Base-by-base conservation (phyloP, 2,797 vertebrate species). In the Benthosema pterotum region DNA sequence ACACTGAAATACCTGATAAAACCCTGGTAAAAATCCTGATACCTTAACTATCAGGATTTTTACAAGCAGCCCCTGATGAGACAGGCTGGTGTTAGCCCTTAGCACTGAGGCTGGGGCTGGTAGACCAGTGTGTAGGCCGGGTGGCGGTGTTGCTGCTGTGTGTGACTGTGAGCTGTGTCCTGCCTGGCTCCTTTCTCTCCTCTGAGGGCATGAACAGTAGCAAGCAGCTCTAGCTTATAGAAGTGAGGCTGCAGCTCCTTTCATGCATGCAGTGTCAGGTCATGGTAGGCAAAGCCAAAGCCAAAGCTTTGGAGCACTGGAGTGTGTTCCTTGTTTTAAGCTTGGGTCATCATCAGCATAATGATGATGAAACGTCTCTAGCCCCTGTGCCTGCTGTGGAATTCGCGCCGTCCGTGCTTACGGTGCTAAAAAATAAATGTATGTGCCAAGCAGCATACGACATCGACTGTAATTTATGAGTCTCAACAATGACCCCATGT, bases 261-360 rank as follows among this genome's bases (percentile, higher is more conserved):
- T 81, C 83, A 87, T 79, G 77, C 86, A 80, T 83, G 77, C 53
- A 55, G 42, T 84, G 88, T 84, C 52, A 78, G 68, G 72, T 57
- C 3, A 38, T 78, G 73, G 84, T 86, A 88, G 70, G 59, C 72
- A 79, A 86, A 84, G 61, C 67, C 67, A 67, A 74, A 65, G 72
- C 69, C n/a, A n/a, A n/a, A n/a, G n/a, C n/a, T n/a, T n/a, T 65
- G 57, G 63, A 71, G 51, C 82, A 79, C 19, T 84, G 65, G 78
- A 86, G 75, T 77, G 78, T 85, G 79, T 59, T 63, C 65, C 65
- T 3, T 1, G 9, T 71, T n/a, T 79, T 59, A 50, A n/a, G 69
- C 63, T 65, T 72, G 72, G 80, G 67, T 82, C 75, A 71, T 77
- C 61, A 67, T 52, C 68, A n/a, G n/a, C n/a, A 56, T 71, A 72